Percentiles rank a stretch among this genome's conserved stretches.
phyloP scores from a whole-genome alignment of 2,888 invertebrate species.

The Leucophenga montana region DNA sequence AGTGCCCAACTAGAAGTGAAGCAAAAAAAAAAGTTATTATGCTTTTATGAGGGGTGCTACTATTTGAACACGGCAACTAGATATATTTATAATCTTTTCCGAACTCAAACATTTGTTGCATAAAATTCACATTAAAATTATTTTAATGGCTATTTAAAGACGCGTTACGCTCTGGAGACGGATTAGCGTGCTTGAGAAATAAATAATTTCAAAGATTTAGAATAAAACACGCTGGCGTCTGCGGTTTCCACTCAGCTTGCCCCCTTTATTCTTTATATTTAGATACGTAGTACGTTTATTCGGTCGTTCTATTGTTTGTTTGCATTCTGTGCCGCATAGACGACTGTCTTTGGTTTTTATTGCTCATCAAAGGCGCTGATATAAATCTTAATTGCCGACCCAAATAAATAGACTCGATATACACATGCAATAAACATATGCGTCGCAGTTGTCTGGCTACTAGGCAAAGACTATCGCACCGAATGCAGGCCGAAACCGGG shows the following conservation, averaged over 20 bases:
- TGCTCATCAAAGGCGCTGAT: conserved; percentile 65
- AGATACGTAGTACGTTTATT: conserved; percentile 40
- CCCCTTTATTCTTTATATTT: conserved; percentile 25
- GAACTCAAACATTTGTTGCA: conserved; percentile 18
- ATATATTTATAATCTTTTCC: no score
- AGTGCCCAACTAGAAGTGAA: no score
- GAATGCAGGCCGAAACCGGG: no score
- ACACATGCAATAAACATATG: no score
- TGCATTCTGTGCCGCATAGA: conserved; percentile 48
- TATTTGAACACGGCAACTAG: no score
- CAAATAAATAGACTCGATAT: conserved; percentile 59
- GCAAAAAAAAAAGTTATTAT: no score
- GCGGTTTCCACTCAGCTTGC: not conserved
- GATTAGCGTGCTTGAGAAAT: conserved; percentile 26
- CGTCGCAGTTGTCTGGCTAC: no score
- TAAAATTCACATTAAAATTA: conserved; percentile 51
- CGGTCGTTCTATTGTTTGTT: conserved; percentile 21
- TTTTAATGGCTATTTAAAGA: conserved; percentile 62
- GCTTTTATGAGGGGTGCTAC: no score
- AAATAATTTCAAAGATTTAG: conserved; percentile 16
- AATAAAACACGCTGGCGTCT: conserved; percentile 1
- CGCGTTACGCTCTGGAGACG: conserved; percentile 35
- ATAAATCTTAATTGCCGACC: conserved; percentile 69
- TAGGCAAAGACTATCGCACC: no score
- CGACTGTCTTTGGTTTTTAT: conserved; percentile 56